Conservation (phyloP, 2,888 invertebrate genomes). For the Dryobota labecula region DNA sequence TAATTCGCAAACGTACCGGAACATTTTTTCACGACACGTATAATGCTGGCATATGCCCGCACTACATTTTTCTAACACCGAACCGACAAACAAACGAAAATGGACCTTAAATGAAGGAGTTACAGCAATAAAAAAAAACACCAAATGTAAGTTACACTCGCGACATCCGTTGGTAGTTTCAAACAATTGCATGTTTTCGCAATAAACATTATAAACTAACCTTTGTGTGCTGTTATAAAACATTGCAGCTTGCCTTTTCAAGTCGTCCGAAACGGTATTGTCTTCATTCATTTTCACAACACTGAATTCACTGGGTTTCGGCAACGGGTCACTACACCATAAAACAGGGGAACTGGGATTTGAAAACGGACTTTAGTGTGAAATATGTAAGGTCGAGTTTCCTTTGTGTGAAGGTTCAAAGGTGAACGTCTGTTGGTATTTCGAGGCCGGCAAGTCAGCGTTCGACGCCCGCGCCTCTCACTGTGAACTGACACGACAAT, state of each 20-base stretch:
- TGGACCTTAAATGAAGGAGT: constrained; percentile 38
- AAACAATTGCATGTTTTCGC: constrained; percentile 65
- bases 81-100: constrained; percentile 37
- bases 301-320: constrained; percentile 59
- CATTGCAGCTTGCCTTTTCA: constrained; percentile 87
- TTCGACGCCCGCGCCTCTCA: constrained; percentile 87
- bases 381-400: constrained; percentile 60
- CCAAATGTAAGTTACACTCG: constrained; percentile 33
- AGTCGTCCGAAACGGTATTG: constrained; percentile 82
- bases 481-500: constrained; percentile 71
- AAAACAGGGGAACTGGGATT: constrained; percentile 28
- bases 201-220: constrained; percentile 74
- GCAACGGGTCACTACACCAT: constrained; percentile 66
- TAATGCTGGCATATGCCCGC: constrained; percentile 39
- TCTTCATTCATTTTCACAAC: constrained; percentile 83
- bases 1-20: constrained; percentile 54
- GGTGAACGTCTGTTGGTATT: constrained; percentile 66
- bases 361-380: constrained; percentile 52
- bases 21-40: constrained; percentile 62
- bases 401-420: constrained; percentile 63
- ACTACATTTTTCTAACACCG: constrained; percentile 20
- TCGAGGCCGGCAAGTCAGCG: constrained; percentile 79
- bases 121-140: constrained; percentile 30
- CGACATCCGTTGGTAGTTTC: constrained; percentile 69
- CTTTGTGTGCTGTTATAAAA: constrained; percentile 88